phyloP scores from a whole-genome alignment of 2,113 vertebrate genomes.

The Pseudorasbora parva region DNA sequence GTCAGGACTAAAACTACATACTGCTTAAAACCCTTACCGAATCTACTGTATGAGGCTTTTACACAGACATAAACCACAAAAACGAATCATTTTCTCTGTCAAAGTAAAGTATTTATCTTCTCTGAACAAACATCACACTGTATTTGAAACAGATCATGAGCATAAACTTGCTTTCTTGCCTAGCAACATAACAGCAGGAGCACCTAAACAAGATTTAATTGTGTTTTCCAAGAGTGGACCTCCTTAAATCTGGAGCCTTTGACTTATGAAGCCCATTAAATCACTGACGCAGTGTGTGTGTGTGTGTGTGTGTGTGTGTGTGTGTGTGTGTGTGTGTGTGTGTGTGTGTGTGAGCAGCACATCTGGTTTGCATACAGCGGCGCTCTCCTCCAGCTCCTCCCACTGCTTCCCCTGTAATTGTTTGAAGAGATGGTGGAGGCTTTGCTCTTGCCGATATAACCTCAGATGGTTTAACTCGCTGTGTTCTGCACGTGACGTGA shows the following conservation, averaged over 20 bases:
- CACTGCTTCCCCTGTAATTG: slow-evolving; percentile 53
- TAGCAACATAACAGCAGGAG: slow-evolving; percentile 53
- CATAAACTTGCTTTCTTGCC: slow-evolving; percentile 49
- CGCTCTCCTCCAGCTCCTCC: slow-evolving; percentile 43
- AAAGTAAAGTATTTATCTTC: background rate
- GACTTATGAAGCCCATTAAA: slow-evolving; percentile 61
- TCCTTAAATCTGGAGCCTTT: slow-evolving; percentile 54
- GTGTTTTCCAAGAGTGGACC: slow-evolving; percentile 56
- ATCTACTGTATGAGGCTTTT: background rate
- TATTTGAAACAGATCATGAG: slow-evolving; percentile 20
- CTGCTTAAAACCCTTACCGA: background rate
- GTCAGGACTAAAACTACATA: too few relatives aligned
- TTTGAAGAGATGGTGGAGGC: slow-evolving; percentile 47
- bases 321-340: background rate
- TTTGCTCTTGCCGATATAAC: slow-evolving; percentile 41
- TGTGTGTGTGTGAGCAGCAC: slow-evolving; percentile 47
- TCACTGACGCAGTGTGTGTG: slow-evolving; percentile 47
- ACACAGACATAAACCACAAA: background rate
- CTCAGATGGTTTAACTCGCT: background rate
- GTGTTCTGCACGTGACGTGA: background rate
- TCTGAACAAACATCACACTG: background rate
- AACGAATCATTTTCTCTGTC: background rate
- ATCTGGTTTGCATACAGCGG: slow-evolving; percentile 63
- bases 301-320: background rate
- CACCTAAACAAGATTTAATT: slow-evolving; percentile 52